Conservation (phyloP, 92 coral and sea anemone species). For the Bergia sp. region DNA sequence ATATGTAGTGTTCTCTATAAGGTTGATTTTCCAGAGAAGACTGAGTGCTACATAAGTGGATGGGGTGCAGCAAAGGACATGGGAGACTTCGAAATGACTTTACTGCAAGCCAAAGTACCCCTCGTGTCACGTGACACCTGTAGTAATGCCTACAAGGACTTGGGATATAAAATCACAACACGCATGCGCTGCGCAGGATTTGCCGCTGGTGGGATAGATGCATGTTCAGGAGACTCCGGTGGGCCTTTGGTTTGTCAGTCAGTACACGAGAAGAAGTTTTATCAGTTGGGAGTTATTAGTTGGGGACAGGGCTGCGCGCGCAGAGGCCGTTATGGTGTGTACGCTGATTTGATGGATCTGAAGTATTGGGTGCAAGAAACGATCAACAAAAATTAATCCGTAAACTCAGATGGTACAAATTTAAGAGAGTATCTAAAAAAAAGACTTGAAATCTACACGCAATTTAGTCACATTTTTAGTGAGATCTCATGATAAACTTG, state of each 20-base stretch:
- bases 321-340: conserved; percentile 82
- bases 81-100: conserved; percentile 49
- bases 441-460: no score
- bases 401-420: neutral
- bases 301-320: conserved; percentile 94
- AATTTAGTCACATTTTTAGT: no score
- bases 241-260: conserved; percentile 80
- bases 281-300: conserved; percentile 75
- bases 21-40: conserved; percentile 50
- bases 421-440: no score
- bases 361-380: conserved; percentile 86
- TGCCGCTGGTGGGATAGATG: conserved; percentile 75
- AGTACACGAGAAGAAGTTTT: conserved; percentile 53
- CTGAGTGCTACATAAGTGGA: conserved; percentile 73
- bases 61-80: conserved; percentile 75
- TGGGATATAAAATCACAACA: conserved; percentile 68
- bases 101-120: conserved; percentile 70
- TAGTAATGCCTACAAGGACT: conserved; percentile 63
- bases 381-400: conserved; percentile 31
- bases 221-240: conserved; percentile 89
- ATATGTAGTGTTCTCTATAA: neutral
- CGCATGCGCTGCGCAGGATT: conserved; percentile 93
- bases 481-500: no score
- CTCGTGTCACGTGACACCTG: conserved; percentile 74
- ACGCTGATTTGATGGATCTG: conserved; percentile 80